A percentile compares a stretch with the other conserved stretches of the same genome.
These are phyloP conservation scores for Orthosia cruda DNA, from an alignment of 2,888 invertebrate genomes.

Conservation along the genomic window DNA sequence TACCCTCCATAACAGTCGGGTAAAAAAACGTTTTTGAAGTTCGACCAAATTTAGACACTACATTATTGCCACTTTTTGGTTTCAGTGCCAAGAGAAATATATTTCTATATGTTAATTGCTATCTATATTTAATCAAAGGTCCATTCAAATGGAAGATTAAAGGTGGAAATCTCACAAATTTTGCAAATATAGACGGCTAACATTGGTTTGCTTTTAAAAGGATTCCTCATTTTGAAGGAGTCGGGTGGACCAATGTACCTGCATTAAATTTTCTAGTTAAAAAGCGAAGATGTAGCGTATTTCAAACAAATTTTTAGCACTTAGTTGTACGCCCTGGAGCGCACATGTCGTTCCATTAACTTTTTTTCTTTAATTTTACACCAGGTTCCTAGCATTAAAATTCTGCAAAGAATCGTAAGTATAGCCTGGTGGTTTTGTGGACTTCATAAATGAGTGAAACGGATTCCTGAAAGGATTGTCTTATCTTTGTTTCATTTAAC, in stretches of 20 bases:
- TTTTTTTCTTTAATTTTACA: neutral
- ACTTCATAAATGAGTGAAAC: neutral
- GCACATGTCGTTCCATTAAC: conserved; percentile 23
- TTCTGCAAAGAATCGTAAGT: neutral
- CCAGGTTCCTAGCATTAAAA: neutral
- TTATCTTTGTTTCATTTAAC: neutral
- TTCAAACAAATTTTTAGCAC: conserved; percentile 26
- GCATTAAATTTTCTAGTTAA: conserved; percentile 30
- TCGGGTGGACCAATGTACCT: neutral
- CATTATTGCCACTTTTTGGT: too few species aligned
- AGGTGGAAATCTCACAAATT: conserved; percentile 1
- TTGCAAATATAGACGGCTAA: conserved; percentile 1
- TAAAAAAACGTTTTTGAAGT: too few species aligned
- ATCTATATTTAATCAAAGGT: conserved; percentile 24
- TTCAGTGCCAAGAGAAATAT: too few species aligned
- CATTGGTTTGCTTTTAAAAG: conserved; percentile 48
- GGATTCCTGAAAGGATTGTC: neutral
- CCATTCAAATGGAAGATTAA: conserved; percentile 16
- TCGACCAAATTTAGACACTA: too few species aligned
- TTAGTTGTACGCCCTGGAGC: conserved; percentile 10
- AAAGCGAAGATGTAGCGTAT: conserved; percentile 27
- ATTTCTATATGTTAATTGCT: too few species aligned
- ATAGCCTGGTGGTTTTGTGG: neutral
- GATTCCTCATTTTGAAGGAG: conserved; percentile 18
- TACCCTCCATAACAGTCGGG: too few species aligned